Percentiles rank a stretch among this genome's conserved stretches.
Conservation (phyloP, 2,888 invertebrate species). For the Linyphia triangularis region DNA sequence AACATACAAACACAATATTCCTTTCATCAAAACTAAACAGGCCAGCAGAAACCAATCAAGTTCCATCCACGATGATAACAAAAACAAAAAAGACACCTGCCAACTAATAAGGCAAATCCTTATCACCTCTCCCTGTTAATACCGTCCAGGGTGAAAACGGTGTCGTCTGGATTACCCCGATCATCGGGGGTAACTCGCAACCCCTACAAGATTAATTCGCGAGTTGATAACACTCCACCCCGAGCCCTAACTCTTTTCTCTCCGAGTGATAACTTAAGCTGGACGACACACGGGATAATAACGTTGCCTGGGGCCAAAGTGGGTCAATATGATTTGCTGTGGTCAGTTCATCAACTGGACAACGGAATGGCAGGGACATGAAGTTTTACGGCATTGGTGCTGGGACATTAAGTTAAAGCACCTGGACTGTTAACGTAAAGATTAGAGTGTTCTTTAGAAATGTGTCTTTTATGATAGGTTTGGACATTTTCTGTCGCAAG, state of each 20-base stretch:
- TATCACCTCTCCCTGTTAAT: no score
- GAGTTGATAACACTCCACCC: conserved; percentile 31
- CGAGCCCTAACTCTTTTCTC: neutral
- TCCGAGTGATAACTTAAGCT: conserved; percentile 58
- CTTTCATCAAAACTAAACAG: no score
- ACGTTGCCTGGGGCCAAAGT: conserved; percentile 38
- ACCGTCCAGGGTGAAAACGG: no score
- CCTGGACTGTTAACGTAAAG: no score
- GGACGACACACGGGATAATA: conserved; percentile 46
- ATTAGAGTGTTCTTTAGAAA: no score
- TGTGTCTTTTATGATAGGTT: no score
- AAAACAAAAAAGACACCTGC: no score
- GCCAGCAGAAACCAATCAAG: no score
- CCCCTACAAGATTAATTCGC: conserved; percentile 10
- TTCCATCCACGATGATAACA: no score
- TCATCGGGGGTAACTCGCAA: neutral
- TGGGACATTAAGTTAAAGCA: neutral
- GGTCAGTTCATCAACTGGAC: conserved; percentile 32
- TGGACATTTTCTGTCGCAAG: no score
- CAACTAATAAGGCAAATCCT: no score
- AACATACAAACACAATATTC: no score
- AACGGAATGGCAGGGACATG: conserved; percentile 28
- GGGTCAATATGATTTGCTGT: conserved; percentile 55
- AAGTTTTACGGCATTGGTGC: conserved; percentile 1
- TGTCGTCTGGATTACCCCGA: conserved; percentile 2